phyloP scores from a whole-genome alignment of 64 coral and sea anemone species.

The Porites lutea region DNA sequence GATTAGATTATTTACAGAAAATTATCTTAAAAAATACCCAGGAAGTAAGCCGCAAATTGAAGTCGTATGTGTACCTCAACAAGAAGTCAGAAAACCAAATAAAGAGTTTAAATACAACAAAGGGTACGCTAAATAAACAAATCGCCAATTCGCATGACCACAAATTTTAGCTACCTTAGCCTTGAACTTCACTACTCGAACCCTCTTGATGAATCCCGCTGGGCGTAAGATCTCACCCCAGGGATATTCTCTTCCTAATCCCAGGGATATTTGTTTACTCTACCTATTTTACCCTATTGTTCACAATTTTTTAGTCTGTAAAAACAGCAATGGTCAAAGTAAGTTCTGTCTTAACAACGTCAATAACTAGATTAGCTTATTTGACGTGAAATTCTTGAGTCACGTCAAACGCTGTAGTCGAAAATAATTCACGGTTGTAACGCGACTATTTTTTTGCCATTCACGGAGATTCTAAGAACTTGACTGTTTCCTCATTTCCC shows the following conservation, averaged over 20 bases:
- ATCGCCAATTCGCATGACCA: neutral
- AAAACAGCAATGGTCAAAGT: neutral
- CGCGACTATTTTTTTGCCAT: neutral
- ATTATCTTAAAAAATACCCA: neutral
- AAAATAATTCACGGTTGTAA: slow-evolving; percentile 11
- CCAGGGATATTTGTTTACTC: neutral
- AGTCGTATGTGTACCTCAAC: neutral
- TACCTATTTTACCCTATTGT: neutral
- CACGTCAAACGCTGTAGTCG: slow-evolving; percentile 25
- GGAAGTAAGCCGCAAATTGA: neutral
- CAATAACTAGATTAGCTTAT: slow-evolving; percentile 7
- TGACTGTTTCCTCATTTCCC: slow-evolving; percentile 67
- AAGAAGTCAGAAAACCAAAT: neutral
- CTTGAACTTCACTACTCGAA: neutral
- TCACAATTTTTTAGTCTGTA: neutral
- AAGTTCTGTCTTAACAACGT: neutral
- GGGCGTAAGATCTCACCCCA: neutral
- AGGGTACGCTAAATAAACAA: neutral
- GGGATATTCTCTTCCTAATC: neutral
- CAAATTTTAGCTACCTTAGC: neutral
- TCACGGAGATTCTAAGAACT: neutral
- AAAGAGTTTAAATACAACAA: slow-evolving; percentile 4
- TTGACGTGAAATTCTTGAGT: neutral
- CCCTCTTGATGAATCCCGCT: neutral
- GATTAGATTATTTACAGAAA: slow-evolving; percentile 29